These are phyloP conservation scores for Motacilla alba DNA, from an alignment of 2,113 vertebrate species.

Conservation along the genomic window DNA sequence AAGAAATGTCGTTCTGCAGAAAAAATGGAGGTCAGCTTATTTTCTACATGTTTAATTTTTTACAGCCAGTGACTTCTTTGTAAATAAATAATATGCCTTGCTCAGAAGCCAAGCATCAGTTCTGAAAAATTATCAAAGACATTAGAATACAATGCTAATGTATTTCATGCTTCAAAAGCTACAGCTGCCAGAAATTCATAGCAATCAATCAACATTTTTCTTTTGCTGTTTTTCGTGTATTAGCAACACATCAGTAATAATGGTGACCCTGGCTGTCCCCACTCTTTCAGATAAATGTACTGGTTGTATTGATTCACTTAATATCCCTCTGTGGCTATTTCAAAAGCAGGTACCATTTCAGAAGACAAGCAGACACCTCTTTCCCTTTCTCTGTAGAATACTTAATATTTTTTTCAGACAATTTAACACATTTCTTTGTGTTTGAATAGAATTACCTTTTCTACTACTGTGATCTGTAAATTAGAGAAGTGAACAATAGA, in stretches of 20 bases:
- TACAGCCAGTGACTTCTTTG: conserved; percentile 40
- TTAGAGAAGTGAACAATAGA: conserved; percentile 36
- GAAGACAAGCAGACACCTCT: not conserved
- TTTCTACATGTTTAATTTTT: conserved; percentile 51
- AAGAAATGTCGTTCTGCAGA: not conserved
- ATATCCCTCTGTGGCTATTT: conserved; percentile 29
- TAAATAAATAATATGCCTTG: conserved; percentile 59
- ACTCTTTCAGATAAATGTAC: conserved; percentile 2
- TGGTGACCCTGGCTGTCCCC: not conserved
- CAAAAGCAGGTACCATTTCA: conserved; percentile 20
- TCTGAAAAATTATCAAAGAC: conserved; percentile 53
- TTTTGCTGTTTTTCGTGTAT: conserved; percentile 22
- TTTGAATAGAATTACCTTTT: conserved; percentile 49
- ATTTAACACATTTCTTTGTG: conserved; percentile 38
- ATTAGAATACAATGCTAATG: conserved; percentile 59
- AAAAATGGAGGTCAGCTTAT: conserved; percentile 27
- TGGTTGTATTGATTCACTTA: conserved; percentile 38
- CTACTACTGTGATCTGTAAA: conserved; percentile 14
- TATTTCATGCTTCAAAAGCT: conserved; percentile 67
- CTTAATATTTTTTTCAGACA: not conserved
- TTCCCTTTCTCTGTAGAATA: not conserved
- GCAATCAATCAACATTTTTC: conserved; percentile 60
- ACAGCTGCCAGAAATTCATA: conserved; percentile 55
- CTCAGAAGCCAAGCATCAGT: conserved; percentile 46
- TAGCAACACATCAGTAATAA: conserved; percentile 31